phyloP scores from a whole-genome alignment of 2,797 vertebrate genomes.

The Coregonus ussuriensis region DNA sequence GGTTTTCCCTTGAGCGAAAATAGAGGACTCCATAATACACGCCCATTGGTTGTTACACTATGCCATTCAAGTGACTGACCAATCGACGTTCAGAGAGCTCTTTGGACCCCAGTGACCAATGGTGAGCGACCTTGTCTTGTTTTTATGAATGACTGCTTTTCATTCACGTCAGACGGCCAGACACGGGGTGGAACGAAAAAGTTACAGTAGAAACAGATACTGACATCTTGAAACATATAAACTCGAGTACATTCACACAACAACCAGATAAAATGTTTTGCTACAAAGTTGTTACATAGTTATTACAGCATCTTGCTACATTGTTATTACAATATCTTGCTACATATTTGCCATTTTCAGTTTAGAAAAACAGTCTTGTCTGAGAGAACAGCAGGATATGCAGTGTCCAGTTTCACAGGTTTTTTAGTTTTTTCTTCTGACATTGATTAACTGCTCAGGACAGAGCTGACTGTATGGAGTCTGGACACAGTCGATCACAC shows the following conservation, averaged over 20 bases:
- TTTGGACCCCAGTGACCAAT: conserved; percentile 48
- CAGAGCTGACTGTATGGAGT: not conserved
- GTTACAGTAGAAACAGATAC: not conserved
- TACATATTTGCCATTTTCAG: not conserved
- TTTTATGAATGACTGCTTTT: conserved; percentile 82
- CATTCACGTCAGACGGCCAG: conserved; percentile 75
- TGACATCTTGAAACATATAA: no score
- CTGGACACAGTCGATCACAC: not conserved
- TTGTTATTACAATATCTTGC: not conserved
- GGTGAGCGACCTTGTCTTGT: conserved; percentile 28
- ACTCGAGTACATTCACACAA: not conserved
- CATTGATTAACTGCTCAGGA: not conserved
- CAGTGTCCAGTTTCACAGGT: not conserved
- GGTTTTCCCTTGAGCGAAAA: conserved; percentile 31
- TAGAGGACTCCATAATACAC: not conserved
- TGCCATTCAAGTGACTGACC: conserved; percentile 54
- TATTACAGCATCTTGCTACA: not conserved
- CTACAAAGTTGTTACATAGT: not conserved
- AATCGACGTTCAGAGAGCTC: conserved; percentile 48
- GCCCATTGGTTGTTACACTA: conserved; percentile 55
- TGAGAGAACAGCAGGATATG: not conserved
- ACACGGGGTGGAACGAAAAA: conserved; percentile 3
- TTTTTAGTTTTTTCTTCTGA: not conserved
- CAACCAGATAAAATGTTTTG: conserved; percentile 1
- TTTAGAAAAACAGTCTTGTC: not conserved